phyloP scores from a whole-genome alignment of 2,888 invertebrate genomes.

The Anagyrus pseudococci region DNA sequence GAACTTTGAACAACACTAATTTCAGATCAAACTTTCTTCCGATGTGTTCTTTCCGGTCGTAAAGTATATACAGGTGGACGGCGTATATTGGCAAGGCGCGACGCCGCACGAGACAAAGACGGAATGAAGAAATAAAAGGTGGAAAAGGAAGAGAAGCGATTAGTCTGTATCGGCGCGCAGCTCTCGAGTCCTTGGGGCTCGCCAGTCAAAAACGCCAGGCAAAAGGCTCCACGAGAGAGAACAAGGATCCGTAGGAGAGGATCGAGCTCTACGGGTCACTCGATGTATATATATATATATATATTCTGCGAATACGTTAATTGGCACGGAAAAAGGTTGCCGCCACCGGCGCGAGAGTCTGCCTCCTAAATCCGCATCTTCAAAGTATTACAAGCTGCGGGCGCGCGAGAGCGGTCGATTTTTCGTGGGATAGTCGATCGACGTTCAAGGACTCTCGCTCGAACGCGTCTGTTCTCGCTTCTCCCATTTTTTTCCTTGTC shows the following conservation, averaged over 20 bases:
- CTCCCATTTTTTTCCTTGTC: neutral
- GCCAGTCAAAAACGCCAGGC: neutral
- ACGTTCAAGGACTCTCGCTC: slow-evolving; percentile 18
- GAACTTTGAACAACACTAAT: too few species aligned
- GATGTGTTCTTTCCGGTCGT: slow-evolving; percentile 20
- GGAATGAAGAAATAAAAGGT: neutral
- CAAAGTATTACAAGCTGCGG: neutral
- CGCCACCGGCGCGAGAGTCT: too few species aligned
- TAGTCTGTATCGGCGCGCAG: slow-evolving; percentile 13
- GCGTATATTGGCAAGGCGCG: too few species aligned
- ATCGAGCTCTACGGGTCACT: too few species aligned
- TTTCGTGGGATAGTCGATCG: slow-evolving; percentile 28
- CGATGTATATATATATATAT: neutral
- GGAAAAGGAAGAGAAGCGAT: slow-evolving; percentile 14
- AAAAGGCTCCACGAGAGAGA: neutral
- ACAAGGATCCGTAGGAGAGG: too few species aligned
- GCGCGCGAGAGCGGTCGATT: neutral
- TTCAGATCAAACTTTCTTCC: neutral
- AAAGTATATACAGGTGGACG: slow-evolving; percentile 10
- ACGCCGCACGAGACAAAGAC: neutral
- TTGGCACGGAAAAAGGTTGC: slow-evolving; percentile 34
- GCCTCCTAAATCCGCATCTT: too few species aligned
- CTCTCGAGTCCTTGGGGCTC: slow-evolving; percentile 9
- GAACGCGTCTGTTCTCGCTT: neutral
- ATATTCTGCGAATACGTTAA: slow-evolving; percentile 37